These are phyloP conservation scores for Drosophila pruinosa DNA, from an alignment of 1,140 invertebrate species.

Conservation along the genomic window DNA sequence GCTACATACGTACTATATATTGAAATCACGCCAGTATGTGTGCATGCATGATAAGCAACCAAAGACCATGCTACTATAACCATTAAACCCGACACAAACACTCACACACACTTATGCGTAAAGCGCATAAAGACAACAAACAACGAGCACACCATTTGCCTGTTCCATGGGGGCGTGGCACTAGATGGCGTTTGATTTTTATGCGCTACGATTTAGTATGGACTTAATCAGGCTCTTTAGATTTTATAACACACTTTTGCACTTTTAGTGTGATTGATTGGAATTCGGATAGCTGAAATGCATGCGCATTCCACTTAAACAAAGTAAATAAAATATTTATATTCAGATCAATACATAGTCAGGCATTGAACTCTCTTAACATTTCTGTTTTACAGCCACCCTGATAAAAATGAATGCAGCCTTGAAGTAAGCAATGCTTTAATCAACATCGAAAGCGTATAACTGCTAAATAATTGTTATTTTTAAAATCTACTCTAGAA, in stretches of 20 bases:
- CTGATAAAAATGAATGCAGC: not conserved
- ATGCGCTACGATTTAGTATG: conserved; percentile 58
- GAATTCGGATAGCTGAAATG: conserved; percentile 25
- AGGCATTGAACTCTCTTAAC: not conserved
- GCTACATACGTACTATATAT: too few species aligned
- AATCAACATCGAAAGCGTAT: not conserved
- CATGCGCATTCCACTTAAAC: conserved; percentile 32
- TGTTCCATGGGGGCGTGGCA: conserved; percentile 27
- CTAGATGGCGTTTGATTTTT: conserved; percentile 61
- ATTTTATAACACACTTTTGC: conserved; percentile 66
- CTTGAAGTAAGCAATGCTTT: not conserved
- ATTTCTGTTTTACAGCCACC: not conserved
- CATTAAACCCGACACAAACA: conserved; percentile 52
- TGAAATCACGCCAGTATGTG: conserved; percentile 49
- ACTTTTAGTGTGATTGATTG: conserved; percentile 77
- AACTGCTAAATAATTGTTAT: not conserved
- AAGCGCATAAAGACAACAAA: conserved; percentile 21
- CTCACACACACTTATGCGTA: conserved; percentile 4
- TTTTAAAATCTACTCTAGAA: not conserved
- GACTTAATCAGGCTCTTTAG: conserved; percentile 62
- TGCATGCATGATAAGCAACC: conserved; percentile 56
- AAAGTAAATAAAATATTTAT: conserved; percentile 29
- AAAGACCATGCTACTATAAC: conserved; percentile 66
- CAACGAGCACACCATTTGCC: conserved; percentile 30
- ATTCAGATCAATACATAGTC: not conserved